These are phyloP conservation scores for Cheumatopsyche charites DNA, from an alignment of 1,140 invertebrate species.

Conservation along the genomic window DNA sequence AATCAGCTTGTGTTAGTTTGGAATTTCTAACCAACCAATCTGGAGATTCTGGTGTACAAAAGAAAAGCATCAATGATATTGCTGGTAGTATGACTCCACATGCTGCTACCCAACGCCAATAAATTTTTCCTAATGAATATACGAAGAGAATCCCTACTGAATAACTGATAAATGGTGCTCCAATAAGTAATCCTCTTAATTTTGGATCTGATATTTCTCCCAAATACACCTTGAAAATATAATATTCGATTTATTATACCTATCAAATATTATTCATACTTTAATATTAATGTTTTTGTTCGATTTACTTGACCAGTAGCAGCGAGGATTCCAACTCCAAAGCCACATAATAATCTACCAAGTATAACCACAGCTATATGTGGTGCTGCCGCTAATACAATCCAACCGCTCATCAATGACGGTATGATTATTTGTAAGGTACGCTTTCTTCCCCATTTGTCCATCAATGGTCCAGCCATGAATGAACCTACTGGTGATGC, in stretches of 20 bases:
- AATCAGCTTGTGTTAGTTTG: slow-evolving; percentile 66
- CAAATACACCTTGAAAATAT: slow-evolving; percentile 65
- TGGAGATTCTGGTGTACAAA: slow-evolving; percentile 73
- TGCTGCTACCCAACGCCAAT: slow-evolving; percentile 71
- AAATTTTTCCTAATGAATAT: slow-evolving; percentile 69
- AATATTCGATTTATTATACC: background rate
- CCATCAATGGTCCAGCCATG: slow-evolving; percentile 68
- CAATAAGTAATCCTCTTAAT: slow-evolving; percentile 69
- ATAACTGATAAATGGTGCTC: slow-evolving; percentile 71
- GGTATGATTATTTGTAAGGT: slow-evolving; percentile 65
- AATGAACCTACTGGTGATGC: slow-evolving; percentile 70
- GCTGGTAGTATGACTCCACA: slow-evolving; percentile 66
- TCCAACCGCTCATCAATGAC: slow-evolving; percentile 68
- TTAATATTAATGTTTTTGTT: background rate
- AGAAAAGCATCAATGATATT: slow-evolving; percentile 64
- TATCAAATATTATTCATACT: background rate
- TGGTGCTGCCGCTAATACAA: slow-evolving; percentile 65
- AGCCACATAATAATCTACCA: slow-evolving; percentile 71
- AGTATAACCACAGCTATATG: slow-evolving; percentile 65
- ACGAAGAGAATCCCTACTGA: slow-evolving; percentile 74
- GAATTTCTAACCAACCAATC: slow-evolving; percentile 70
- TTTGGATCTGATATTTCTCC: slow-evolving; percentile 75
- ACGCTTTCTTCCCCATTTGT: slow-evolving; percentile 65
- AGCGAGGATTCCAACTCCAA: slow-evolving; percentile 71
- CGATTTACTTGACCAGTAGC: slow-evolving; percentile 70